Base-by-base conservation (phyloP, 1,140 invertebrate species). In the Drosophila nasuta region DNA sequence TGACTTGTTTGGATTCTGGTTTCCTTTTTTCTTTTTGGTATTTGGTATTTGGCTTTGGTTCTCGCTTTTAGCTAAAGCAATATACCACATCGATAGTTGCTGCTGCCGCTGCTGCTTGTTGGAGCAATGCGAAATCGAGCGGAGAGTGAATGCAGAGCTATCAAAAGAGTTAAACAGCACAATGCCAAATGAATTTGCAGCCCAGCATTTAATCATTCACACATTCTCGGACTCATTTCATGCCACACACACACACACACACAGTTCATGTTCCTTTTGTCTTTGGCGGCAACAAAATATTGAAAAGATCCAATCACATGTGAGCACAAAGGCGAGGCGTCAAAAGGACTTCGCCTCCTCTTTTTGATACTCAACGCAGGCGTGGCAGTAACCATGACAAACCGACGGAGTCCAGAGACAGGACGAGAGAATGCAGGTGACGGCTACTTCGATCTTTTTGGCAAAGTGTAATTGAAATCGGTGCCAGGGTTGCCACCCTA, bases 261-360 rank as follows among this genome's bases (percentile, higher is more conserved):
- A 8, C 33, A 33, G 5, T 7, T 8, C 1, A 6, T 33, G 33
- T 33, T 5, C 33, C 7, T 10, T 38, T 38, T 38, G 35, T 43
- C 59, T 62, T 49, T 59, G 25, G 41, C 8, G 3, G 43, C 20
- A 25, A 2, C 59, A 33, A 62, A 62, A 62, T 49, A 51, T 62
- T 62, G 59, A 35, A 62, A 13, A 46, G 30, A 25, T 48, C n/a
- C 58, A 60, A 30, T 46, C 43, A 45, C 28, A 15, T 43, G 20
- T 45, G 1, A 11, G 0, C 13, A 30, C 8, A 13, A 48, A 60
- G 1, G 17, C 8, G 2, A 17, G 38, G 41, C 41, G 38, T 28
- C 5, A 1, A 1, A 10, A 17, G 15, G 13, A 13, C 13, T 17
- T 5, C 17, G 1, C 6, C 5, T 46, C 13, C 5, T 45, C 20